Conservation (phyloP, 2,797 vertebrate species). For the Acanthiza pusilla region DNA sequence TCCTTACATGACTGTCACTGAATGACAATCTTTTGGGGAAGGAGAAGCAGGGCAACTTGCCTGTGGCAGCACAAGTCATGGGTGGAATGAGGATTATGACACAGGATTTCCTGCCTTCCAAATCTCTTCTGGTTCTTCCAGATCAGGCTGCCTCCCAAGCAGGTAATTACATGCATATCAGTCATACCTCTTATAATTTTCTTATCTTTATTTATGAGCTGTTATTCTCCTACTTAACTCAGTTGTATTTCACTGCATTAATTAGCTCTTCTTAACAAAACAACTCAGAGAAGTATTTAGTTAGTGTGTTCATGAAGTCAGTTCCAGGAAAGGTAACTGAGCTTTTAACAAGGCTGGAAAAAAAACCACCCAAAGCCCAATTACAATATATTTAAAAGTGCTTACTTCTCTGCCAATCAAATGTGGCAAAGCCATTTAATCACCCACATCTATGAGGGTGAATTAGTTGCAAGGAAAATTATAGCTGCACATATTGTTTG, state of each 20-base stretch:
- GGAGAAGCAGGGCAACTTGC: neutral
- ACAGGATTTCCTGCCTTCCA: slow-evolving; percentile 28
- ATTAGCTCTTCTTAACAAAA: slow-evolving; percentile 18
- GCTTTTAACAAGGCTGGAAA: neutral
- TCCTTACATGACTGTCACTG: neutral
- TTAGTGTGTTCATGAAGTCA: neutral
- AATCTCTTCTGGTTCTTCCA: slow-evolving; percentile 31
- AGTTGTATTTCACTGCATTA: neutral
- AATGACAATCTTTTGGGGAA: neutral
- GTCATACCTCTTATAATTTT: slow-evolving; percentile 19
- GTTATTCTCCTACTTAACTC: neutral
- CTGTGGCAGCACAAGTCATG: neutral
- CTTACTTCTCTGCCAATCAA: neutral
- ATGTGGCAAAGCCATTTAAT: neutral
- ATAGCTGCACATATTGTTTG: neutral
- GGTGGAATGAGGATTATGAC: neutral
- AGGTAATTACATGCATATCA: slow-evolving; percentile 24
- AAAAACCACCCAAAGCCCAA: neutral
- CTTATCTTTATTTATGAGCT: slow-evolving; percentile 42
- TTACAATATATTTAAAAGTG: neutral
- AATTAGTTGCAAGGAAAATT: slow-evolving; percentile 19
- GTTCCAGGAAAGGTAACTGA: neutral
- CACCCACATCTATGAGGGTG: neutral
- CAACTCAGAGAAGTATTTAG: neutral
- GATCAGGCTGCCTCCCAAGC: neutral